Conservation (phyloP, 2,888 invertebrate genomes). For the Catocala nupta region DNA sequence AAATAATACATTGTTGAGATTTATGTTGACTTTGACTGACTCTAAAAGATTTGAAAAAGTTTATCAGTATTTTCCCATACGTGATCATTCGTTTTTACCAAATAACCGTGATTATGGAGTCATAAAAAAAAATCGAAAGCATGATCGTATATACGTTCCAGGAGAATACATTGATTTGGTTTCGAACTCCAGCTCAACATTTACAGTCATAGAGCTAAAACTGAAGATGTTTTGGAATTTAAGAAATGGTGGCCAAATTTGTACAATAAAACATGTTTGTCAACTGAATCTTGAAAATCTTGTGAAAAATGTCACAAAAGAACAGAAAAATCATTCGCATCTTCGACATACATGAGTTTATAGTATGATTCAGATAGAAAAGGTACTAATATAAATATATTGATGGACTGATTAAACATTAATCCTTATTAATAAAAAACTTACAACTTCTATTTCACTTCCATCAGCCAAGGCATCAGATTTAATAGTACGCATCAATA, state of each 20-base stretch:
- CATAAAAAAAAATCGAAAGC: conserved; percentile 33
- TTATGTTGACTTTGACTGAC: conserved; percentile 38
- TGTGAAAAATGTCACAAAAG: background rate
- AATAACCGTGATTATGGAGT: background rate
- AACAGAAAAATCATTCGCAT: background rate
- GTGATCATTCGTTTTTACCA: conserved; percentile 2
- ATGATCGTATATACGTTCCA: conserved; percentile 31
- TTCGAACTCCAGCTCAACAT: conserved; percentile 46
- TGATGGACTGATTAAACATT: background rate
- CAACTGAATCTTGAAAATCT: background rate
- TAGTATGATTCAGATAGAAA: background rate
- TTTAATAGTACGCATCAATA: background rate
- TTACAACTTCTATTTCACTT: background rate
- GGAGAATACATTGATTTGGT: conserved; percentile 28
- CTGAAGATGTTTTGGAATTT: conserved; percentile 37
- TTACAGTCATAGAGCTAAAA: conserved; percentile 40
- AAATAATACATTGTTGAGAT: conserved; percentile 38
- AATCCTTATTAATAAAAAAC: background rate
- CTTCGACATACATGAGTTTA: background rate
- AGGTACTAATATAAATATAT: background rate
- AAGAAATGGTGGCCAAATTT: conserved; percentile 28
- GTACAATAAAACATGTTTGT: background rate
- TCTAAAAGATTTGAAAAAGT: conserved; percentile 28
- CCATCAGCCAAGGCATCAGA: background rate
- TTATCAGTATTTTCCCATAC: background rate